Percentiles rank a stretch among this genome's conserved stretches.
These are phyloP conservation scores for Schizopygopsis malacanthus DNA, from an alignment of 2,797 vertebrate genomes.

Conservation along the genomic window DNA sequence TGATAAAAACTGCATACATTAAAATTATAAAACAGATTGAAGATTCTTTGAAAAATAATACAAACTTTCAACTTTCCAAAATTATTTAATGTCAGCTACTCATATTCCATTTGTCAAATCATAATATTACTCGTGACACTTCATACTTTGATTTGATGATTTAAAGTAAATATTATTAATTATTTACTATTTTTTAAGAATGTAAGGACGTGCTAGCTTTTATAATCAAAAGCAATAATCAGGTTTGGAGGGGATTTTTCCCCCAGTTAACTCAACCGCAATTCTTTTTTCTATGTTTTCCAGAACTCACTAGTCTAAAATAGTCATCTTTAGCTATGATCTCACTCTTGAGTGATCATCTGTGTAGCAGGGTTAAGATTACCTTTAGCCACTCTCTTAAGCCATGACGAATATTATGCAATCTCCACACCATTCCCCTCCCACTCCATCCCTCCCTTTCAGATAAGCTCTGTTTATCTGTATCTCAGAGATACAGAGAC, in stretches of 20 bases:
- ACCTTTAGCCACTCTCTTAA: constrained; percentile 41
- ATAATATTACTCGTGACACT: not conserved
- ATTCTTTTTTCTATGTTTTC: not conserved
- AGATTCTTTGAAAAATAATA: not conserved
- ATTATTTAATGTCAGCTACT: not conserved
- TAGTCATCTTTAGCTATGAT: constrained; percentile 16
- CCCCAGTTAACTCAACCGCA: not conserved
- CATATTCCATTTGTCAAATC: not conserved
- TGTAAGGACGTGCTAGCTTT: not conserved
- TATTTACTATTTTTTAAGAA: not conserved
- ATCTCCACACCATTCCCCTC: not conserved
- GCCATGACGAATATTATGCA: constrained; percentile 30
- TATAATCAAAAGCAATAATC: not conserved
- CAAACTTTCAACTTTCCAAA: not conserved
- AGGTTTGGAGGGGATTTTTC: not conserved
- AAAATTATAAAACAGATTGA: not conserved
- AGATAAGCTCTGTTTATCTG: not conserved
- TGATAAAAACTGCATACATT: not conserved
- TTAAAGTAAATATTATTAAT: not conserved
- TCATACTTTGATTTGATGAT: not conserved
- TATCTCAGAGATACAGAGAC: no score
- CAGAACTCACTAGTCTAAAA: not conserved
- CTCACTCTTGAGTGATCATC: constrained; percentile 13
- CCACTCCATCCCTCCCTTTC: constrained; percentile 26
- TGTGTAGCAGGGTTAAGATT: constrained; percentile 23